Evolutionary conservation across 35 echinoderm and acorn worm genomes (phyloP), one percentile per base, ranked within the genome.

Genomic region (Eucidaris tribuloides): DNA sequence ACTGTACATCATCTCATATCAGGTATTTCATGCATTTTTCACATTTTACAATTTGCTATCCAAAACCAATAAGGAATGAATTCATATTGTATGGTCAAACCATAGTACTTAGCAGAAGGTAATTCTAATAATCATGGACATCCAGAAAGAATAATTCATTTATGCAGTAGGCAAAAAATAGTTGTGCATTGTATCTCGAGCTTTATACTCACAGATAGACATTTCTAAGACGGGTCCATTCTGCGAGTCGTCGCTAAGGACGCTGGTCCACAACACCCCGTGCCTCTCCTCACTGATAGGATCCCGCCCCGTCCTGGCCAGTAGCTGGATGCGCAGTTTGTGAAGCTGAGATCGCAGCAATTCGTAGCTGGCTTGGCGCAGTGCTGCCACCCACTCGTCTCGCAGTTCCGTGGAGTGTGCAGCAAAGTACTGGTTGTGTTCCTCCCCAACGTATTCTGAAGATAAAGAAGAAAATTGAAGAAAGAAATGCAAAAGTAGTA

Each of bases 381-480:
- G 50, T 1, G 82, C 82, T 22, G 91, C 90, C 34, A 98, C 83
- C 95, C 95, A 98, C 87, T 98, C 95, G 42, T 98, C 95, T 29
- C 95, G 49, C 27, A 93, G 91, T 48, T 98, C 95, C 0, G 86
- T 77, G 15, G 95, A 93, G 62, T 98, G 95, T n/a, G 95, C 95
- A 1, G 95, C 95, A 86, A 98, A 93, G 83, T 86, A 98, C 90
- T 98, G 95, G 79, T 88, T 90, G 58, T 86, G 82, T 43, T 92
- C 85, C 46, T 98, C 95, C 32, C 90, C 90, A 3, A 92, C 81
- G 71, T 86, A 98, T 35, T 89, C 95, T 98, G 70, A 1, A 84
- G 55, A 65, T 25, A 34, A 14, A 48, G 50, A 59, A 57, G 35
- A 71, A 58, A 3, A 17, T 37, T 30, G 81, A 61, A 40, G 81